Percentiles rank a stretch among this genome's conserved stretches.
These are phyloP conservation scores for Aphidius colemani DNA, from an alignment of 2,888 invertebrate genomes.

Conservation along the genomic window DNA sequence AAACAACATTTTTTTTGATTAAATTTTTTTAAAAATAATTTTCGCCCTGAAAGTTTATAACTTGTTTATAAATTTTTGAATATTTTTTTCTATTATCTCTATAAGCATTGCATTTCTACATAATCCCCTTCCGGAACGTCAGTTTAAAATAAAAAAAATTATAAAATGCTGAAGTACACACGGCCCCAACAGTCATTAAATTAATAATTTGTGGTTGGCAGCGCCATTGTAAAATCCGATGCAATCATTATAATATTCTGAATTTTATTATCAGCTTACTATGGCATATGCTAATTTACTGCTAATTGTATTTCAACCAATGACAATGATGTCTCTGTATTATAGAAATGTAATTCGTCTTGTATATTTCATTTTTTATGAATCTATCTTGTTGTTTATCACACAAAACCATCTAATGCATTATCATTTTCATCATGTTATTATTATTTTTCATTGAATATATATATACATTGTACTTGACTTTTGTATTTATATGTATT, in stretches of 20 bases:
- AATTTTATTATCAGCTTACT: slow-evolving; percentile 56
- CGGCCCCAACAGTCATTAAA: slow-evolving; percentile 49
- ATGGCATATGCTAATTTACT: slow-evolving; percentile 58
- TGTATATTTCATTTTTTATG: slow-evolving; percentile 7
- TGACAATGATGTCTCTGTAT: slow-evolving; percentile 55
- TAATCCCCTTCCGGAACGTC: slow-evolving; percentile 31
- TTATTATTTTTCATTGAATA: slow-evolving; percentile 4
- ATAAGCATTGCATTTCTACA: slow-evolving; percentile 13
- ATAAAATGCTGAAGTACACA: slow-evolving; percentile 7
- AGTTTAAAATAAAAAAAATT: no score
- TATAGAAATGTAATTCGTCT: slow-evolving; percentile 28
- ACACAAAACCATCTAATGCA: background rate
- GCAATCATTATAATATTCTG: slow-evolving; percentile 59
- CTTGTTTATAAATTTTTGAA: no score
- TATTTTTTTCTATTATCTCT: no score
- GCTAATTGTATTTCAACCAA: slow-evolving; percentile 59
- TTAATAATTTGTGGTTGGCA: slow-evolving; percentile 61
- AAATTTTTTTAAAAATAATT: no score
- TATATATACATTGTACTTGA: slow-evolving; percentile 8
- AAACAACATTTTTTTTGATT: no score
- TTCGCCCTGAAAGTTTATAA: no score
- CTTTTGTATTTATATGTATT: slow-evolving; percentile 9
- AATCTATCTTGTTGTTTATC: no score
- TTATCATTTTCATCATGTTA: background rate
- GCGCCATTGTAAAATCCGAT: slow-evolving; percentile 57